Evolutionary conservation across 2,797 vertebrate genomes (phyloP).

Genomic region (Alosa sapidissima): DNA sequence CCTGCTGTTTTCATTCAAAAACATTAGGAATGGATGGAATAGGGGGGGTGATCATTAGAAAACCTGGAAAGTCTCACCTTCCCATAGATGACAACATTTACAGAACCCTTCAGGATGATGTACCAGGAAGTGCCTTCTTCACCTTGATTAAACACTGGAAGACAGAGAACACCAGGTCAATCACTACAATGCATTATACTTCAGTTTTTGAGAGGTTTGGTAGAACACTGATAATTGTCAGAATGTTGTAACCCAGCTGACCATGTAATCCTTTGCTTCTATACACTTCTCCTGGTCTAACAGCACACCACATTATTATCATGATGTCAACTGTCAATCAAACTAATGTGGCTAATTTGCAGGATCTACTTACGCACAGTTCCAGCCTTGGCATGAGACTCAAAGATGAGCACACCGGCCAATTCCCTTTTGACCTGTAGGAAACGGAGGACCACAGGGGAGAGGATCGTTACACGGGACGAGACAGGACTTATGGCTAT

Average conservation of each 20-base stretch:
- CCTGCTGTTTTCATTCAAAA: neutral
- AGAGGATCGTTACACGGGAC: neutral
- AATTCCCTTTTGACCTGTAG: constrained; percentile 93
- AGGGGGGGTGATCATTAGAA: neutral
- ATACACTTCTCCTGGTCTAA: neutral
- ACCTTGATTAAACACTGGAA: constrained; percentile 95
- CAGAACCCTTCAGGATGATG: constrained; percentile 97
- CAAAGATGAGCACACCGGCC: constrained; percentile 93
- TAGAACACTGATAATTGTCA: neutral
- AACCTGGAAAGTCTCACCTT: constrained; percentile 78
- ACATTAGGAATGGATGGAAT: neutral
- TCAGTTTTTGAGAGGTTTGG: neutral
- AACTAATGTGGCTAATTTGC: neutral
- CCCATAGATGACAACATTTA: constrained; percentile 98
- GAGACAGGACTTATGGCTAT: neutral
- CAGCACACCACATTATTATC: neutral
- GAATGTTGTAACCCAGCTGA: neutral
- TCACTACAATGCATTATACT: neutral
- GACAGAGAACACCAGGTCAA: constrained; percentile 19
- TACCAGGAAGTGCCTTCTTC: constrained; percentile 99
- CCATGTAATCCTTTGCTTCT: neutral
- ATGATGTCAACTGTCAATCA: neutral
- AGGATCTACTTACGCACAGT: constrained; percentile 89
- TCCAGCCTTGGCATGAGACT: constrained; percentile 94
- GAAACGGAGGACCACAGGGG: constrained; percentile 35